Evolutionary conservation across 2,888 invertebrate species (phyloP).

Genomic region (Ormyrus pomaceus): DNA sequence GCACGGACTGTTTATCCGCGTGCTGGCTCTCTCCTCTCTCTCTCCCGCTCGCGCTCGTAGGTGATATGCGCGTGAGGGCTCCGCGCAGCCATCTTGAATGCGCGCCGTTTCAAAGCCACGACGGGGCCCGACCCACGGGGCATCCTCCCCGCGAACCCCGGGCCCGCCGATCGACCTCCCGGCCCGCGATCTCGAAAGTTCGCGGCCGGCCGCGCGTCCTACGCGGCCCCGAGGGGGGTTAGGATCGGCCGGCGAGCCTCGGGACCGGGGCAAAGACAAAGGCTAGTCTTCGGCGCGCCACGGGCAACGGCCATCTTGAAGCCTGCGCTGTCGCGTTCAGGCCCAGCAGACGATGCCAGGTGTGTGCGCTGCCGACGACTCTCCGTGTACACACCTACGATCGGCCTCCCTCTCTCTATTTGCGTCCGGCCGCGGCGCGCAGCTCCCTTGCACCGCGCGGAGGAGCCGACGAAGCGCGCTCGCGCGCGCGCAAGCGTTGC

Average conservation of each 20-base stretch:
- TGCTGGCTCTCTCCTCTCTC: neutral
- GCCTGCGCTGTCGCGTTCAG: slow-evolving; percentile 73
- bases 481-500: slow-evolving; percentile 38
- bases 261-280: neutral
- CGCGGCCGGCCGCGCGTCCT: too few species aligned
- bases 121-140: neutral
- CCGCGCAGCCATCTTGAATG: slow-evolving; percentile 59
- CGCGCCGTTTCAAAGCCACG: slow-evolving; percentile 62
- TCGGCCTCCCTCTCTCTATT: slow-evolving; percentile 18
- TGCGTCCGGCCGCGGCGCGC: slow-evolving; percentile 20
- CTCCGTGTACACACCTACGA: neutral
- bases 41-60: neutral
- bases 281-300: neutral
- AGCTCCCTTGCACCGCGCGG: slow-evolving; percentile 20
- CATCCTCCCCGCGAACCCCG: neutral
- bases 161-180: neutral
- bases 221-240: neutral
- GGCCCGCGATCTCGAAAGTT: neutral
- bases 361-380: slow-evolving; percentile 26
- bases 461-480: neutral
- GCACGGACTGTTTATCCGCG: slow-evolving; percentile 23
- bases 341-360: slow-evolving; percentile 72
- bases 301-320: slow-evolving; percentile 68
- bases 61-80: neutral
- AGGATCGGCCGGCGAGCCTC: neutral